Evolutionary conservation across 2,888 invertebrate genomes (phyloP).

Genomic region (Buathra laborator): DNA sequence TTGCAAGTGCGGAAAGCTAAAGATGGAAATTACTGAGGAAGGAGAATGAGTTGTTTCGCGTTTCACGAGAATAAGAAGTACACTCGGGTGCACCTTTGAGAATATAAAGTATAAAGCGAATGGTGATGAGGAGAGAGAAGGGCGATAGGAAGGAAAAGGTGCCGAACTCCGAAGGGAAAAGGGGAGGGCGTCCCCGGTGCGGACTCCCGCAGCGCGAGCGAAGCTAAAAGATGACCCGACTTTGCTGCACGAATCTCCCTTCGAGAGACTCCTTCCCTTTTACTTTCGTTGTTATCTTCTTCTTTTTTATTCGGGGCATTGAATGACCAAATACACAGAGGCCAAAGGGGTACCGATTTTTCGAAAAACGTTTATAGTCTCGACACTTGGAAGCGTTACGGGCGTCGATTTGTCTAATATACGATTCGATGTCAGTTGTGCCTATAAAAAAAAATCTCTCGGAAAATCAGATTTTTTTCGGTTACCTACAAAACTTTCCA

Average conservation of each 20-base stretch:
- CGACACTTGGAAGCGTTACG: too few relatives aligned
- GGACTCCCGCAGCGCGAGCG: constrained; percentile 76
- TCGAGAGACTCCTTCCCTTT: constrained; percentile 7
- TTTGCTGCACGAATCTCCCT: constrained; percentile 41
- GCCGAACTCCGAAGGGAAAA: constrained; percentile 56
- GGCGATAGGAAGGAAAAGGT: constrained; percentile 52
- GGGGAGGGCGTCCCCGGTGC: constrained; percentile 39
- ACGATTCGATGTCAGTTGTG: too few relatives aligned
- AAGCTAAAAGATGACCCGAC: constrained; percentile 77
- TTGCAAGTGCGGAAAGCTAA: constrained; percentile 76
- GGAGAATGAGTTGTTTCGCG: constrained; percentile 43
- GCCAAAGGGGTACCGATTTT: background rate
- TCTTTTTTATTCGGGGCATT: constrained; percentile 9
- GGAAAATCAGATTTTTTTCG: too few relatives aligned
- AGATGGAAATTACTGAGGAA: constrained; percentile 17
- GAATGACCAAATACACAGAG: constrained; percentile 10
- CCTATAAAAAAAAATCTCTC: too few relatives aligned
- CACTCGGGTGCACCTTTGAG: constrained; percentile 43
- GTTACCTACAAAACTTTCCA: too few relatives aligned
- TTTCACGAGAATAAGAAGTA: constrained; percentile 43
- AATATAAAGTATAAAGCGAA: constrained; percentile 30
- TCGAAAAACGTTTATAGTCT: too few relatives aligned
- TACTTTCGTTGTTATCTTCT: constrained; percentile 12
- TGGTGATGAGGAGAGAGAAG: constrained; percentile 29
- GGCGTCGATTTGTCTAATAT: too few relatives aligned